These are phyloP conservation scores for Micrasema longulum DNA, from an alignment of 1,140 invertebrate genomes.

Conservation along the genomic window DNA sequence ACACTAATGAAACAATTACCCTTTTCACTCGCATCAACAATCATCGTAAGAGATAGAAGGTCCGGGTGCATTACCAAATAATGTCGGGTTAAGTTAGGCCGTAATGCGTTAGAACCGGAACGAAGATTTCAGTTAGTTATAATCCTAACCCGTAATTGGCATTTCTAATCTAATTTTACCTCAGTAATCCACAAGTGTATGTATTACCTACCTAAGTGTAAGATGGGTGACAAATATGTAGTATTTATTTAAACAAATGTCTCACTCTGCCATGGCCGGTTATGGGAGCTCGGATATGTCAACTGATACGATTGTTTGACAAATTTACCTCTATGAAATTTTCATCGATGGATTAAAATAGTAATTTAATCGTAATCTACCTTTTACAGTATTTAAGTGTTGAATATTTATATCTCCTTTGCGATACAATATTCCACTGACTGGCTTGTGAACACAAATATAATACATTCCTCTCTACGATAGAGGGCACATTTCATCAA, in stretches of 20 bases:
- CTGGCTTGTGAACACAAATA: slow-evolving; percentile 8
- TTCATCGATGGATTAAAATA: slow-evolving; percentile 21
- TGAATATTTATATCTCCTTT: not conserved
- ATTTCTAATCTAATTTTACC: slow-evolving; percentile 30
- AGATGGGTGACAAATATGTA: slow-evolving; percentile 23
- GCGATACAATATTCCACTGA: not conserved
- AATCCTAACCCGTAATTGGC: slow-evolving; percentile 8
- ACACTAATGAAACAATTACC: too few relatives aligned
- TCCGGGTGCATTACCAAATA: too few relatives aligned
- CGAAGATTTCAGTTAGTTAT: slow-evolving; percentile 25
- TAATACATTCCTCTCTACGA: slow-evolving; percentile 31
- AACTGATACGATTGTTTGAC: not conserved
- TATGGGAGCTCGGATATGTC: not conserved
- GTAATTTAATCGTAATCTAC: slow-evolving; percentile 24
- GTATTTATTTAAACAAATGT: slow-evolving; percentile 26
- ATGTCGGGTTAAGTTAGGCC: too few relatives aligned
- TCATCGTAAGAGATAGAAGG: too few relatives aligned
- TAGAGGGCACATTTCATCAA: slow-evolving; percentile 4
- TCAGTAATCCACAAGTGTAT: slow-evolving; percentile 26
- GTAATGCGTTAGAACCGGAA: slow-evolving; percentile 25
- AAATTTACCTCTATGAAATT: slow-evolving; percentile 18
- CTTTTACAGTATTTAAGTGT: slow-evolving; percentile 27
- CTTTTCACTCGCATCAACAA: too few relatives aligned
- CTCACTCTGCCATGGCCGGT: slow-evolving; percentile 22
- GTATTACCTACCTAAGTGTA: slow-evolving; percentile 28